Evolutionary conservation across 1,140 invertebrate genomes (phyloP), one percentile per base, ranked within the genome.

Genomic region (Heliconius hewitsoni): DNA sequence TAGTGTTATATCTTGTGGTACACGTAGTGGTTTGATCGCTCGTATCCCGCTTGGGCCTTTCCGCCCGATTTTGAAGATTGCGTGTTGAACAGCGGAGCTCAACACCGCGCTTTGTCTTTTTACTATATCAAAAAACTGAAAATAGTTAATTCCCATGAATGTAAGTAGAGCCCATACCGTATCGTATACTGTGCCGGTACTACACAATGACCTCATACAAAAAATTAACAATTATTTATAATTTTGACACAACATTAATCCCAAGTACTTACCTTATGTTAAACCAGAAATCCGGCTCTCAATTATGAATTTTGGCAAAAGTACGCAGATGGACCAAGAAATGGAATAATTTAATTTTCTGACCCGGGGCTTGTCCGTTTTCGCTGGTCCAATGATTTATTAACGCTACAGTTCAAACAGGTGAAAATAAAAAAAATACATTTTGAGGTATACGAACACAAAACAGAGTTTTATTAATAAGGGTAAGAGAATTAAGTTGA

Each of bases 261-360:
- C 60, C 27, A 66, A 66, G 23, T 13, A 66, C 27, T 16, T 66
- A 66, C 27, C 30, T 66, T 30, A 66, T 1, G 60, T 74, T 55
- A 77, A 81, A 83, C 80, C 79, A 86, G 83, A 82, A 84, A 88
- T 85, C 86, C 83, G 81, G 76, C 81, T 86, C 86, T 83, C 86
- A 86, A 88, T 90, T 90, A 89, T 82, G 83, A 83, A 87, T 86
- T 88, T 87, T 73, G 78, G 83, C 82, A 83, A 80, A 80, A 80
- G 85, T 85, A 82, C 81, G 77, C 85, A 89, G 87, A 89, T 88
- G 87, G 81, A 77, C 82, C 82, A 84, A 84, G 86, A 84, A 87
- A 87, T 80, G 84, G 83, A 86, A 87, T 89, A 86, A 89, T 87
- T 87, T 85, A 86, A 90, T 89, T 79, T 85, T 87, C 83, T 84